These are phyloP conservation scores for Caenorhabditis briggsae DNA, from an alignment of 1,140 invertebrate genomes.

Conservation along the genomic window DNA sequence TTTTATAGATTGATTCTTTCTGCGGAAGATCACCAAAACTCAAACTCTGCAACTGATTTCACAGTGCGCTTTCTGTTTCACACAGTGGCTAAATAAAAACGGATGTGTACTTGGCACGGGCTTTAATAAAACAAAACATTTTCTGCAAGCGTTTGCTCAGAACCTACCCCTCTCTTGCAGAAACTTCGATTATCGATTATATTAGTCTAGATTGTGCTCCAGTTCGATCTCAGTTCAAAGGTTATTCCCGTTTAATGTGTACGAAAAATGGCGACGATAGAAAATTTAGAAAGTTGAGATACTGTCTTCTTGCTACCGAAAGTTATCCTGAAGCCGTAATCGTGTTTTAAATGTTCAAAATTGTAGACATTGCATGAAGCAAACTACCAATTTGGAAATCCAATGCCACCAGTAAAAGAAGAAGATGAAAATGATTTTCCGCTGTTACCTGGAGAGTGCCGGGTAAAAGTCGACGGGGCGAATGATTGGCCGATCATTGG, in stretches of 20 bases:
- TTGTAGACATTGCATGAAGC: constrained; percentile 22
- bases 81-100: not conserved
- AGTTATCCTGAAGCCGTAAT: not conserved
- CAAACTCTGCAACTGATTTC: not conserved
- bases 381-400: constrained; percentile 1
- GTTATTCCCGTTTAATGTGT: not conserved
- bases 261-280: not conserved
- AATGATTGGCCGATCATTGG: not conserved
- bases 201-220: not conserved
- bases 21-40: not conserved
- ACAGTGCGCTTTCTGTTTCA: constrained; percentile 7
- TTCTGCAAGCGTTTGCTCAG: constrained; percentile 19
- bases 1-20: too few relatives aligned
- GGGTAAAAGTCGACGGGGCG: not conserved
- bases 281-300: not conserved
- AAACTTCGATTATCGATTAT: constrained; percentile 9
- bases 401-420: not conserved
- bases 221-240: not conserved
- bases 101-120: constrained; percentile 17
- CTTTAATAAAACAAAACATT: not conserved
- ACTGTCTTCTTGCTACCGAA: too few relatives aligned
- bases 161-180: not conserved
- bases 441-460: not conserved
- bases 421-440: not conserved
- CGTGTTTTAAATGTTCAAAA: not conserved